Evolutionary conservation across 1,140 invertebrate genomes (phyloP).

Genomic region (Galendromus occidentalis): DNA sequence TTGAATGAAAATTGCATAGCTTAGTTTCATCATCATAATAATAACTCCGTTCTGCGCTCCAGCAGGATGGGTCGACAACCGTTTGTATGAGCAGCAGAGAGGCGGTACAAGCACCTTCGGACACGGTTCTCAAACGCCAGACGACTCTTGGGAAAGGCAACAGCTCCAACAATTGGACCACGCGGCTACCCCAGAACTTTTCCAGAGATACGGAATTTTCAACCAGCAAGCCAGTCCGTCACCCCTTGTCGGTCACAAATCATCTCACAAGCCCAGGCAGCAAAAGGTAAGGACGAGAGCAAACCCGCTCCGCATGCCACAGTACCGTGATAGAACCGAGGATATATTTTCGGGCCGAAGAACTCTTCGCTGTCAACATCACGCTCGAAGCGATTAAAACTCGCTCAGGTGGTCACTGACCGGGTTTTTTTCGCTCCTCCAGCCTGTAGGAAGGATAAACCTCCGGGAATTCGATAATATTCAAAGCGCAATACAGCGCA

Average conservation of each 20-base stretch:
- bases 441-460: constrained; percentile 48
- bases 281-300: too few species aligned
- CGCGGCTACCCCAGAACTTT: constrained; percentile 18
- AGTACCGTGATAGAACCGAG: too few species aligned
- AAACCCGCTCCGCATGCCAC: too few species aligned
- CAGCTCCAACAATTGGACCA: background rate
- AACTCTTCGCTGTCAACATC: too few species aligned
- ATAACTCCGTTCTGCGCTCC: background rate
- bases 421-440: too few species aligned
- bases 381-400: too few species aligned
- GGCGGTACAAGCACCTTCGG: constrained; percentile 5
- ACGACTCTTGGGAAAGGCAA: constrained; percentile 6
- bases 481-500: constrained; percentile 56
- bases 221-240: constrained; percentile 40
- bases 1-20: too few species aligned
- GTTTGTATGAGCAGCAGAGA: constrained; percentile 31
- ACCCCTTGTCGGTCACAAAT: constrained; percentile 35
- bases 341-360: too few species aligned
- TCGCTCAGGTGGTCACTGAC: constrained; percentile 19
- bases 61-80: constrained; percentile 42
- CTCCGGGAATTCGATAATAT: constrained; percentile 70
- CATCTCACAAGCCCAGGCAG: constrained; percentile 45
- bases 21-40: too few species aligned
- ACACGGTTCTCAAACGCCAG: constrained; percentile 1
- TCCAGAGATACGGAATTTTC: constrained; percentile 59